Conservation (phyloP, 2,113 vertebrate genomes). For the Ibidorhyncha struthersii region DNA sequence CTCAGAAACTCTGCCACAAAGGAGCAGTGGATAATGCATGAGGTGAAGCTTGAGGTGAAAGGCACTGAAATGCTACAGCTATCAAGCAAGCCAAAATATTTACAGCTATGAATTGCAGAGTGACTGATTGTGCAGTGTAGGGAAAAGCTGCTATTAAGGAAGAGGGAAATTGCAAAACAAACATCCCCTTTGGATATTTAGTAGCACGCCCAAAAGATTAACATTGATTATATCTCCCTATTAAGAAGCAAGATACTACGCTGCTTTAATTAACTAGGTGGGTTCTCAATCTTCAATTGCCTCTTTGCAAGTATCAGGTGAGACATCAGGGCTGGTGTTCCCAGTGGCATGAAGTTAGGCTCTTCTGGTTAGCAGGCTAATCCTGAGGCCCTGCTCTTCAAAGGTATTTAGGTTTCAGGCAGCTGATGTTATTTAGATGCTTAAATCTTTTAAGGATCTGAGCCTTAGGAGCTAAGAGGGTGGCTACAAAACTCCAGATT, state of each 20-base stretch:
- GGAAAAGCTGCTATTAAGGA: conserved; percentile 32
- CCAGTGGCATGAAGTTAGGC: background rate
- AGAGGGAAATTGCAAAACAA: conserved; percentile 50
- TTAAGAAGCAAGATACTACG: background rate
- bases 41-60: background rate
- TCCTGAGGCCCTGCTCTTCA: conserved; percentile 20
- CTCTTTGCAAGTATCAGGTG: conserved; percentile 7
- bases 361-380: background rate
- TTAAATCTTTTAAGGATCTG: background rate
- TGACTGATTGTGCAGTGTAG: background rate
- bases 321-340: conserved; percentile 21
- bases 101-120: conserved; percentile 7
- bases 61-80: background rate
- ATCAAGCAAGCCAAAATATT: conserved; percentile 26
- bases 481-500: background rate
- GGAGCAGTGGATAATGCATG: background rate
- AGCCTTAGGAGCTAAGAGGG: background rate
- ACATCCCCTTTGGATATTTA: conserved; percentile 48
- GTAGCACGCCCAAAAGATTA: conserved; percentile 38
- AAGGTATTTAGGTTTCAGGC: conserved; percentile 8
- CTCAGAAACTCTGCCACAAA: background rate
- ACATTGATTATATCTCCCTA: conserved; percentile 16
- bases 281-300: background rate
- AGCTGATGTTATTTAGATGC: background rate
- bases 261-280: conserved; percentile 26